Percentiles rank a stretch among this genome's conserved stretches.
These are phyloP conservation scores for Oligia fasciuncula DNA, from an alignment of 2,888 invertebrate species.

Conservation along the genomic window DNA sequence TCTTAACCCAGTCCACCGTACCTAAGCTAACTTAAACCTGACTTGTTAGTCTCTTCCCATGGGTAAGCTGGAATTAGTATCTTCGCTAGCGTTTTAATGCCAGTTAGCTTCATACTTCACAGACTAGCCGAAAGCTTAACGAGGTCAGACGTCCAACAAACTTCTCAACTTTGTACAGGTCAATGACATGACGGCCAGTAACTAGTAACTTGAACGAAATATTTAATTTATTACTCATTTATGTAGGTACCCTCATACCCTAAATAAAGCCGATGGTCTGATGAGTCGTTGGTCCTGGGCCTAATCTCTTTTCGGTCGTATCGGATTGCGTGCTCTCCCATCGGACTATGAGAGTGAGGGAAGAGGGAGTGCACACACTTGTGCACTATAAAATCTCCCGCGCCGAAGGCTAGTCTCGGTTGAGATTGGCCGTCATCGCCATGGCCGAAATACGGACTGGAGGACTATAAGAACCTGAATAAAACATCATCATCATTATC, in stretches of 20 bases:
- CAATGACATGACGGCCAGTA: constrained; percentile 8
- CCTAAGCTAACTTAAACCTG: background rate
- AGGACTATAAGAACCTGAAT: background rate
- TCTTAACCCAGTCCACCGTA: background rate
- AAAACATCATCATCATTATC: too few species aligned
- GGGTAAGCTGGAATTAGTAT: constrained; percentile 12
- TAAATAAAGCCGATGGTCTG: background rate
- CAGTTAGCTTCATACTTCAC: constrained; percentile 33
- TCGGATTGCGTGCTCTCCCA: background rate
- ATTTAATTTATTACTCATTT: constrained; percentile 6
- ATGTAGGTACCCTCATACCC: background rate
- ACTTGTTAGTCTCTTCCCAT: background rate
- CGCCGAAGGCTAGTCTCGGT: too few species aligned
- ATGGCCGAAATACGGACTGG: background rate
- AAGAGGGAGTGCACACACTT: background rate
- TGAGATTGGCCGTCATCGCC: background rate
- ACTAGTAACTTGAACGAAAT: constrained; percentile 5
- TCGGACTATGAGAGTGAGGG: background rate
- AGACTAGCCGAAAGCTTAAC: constrained; percentile 1
- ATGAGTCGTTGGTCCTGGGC: background rate
- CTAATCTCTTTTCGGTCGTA: too few species aligned
- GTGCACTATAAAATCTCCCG: background rate
- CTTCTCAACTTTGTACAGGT: constrained; percentile 19
- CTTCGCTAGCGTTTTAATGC: background rate
- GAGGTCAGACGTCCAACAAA: constrained; percentile 7